These are phyloP conservation scores for Rhamphomyia laevipes DNA, from an alignment of 2,888 invertebrate species.

Conservation along the genomic window DNA sequence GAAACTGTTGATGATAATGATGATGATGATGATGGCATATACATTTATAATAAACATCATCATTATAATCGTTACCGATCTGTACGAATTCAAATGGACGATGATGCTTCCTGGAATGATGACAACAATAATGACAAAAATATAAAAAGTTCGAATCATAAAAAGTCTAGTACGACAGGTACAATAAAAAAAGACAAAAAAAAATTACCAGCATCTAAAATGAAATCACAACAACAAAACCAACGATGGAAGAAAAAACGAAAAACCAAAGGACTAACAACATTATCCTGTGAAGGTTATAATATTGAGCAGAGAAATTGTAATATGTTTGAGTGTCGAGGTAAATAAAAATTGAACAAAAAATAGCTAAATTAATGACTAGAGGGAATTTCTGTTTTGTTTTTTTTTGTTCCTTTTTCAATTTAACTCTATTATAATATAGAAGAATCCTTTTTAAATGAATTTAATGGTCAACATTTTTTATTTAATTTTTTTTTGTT, in stretches of 20 bases:
- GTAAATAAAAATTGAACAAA: conserved; percentile 20
- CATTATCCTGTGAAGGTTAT: conserved; percentile 36
- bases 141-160: conserved; percentile 14
- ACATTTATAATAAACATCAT: not conserved
- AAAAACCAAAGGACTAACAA: conserved; percentile 22
- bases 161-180: conserved; percentile 16
- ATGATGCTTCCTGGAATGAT: conserved; percentile 17
- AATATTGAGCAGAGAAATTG: conserved; percentile 38
- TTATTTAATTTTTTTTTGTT: too few species aligned
- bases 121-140: conserved; percentile 3
- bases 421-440: too few species aligned
- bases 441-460: too few species aligned
- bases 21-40: not conserved
- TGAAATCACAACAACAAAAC: conserved; percentile 3
- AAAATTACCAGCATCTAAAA: conserved; percentile 19
- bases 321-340: conserved; percentile 37
- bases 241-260: conserved; percentile 1
- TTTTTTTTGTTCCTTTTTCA: too few species aligned
- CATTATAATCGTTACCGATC: conserved; percentile 16
- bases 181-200: conserved; percentile 23
- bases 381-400: too few species aligned
- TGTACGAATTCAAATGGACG: not conserved
- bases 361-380: too few species aligned
- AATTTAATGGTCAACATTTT: too few species aligned
- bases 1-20: not conserved